Percentiles rank a stretch among this genome's conserved stretches.
phyloP scores from a whole-genome alignment of 2,113 vertebrate genomes.

The Chascanopsetta lugubris region DNA sequence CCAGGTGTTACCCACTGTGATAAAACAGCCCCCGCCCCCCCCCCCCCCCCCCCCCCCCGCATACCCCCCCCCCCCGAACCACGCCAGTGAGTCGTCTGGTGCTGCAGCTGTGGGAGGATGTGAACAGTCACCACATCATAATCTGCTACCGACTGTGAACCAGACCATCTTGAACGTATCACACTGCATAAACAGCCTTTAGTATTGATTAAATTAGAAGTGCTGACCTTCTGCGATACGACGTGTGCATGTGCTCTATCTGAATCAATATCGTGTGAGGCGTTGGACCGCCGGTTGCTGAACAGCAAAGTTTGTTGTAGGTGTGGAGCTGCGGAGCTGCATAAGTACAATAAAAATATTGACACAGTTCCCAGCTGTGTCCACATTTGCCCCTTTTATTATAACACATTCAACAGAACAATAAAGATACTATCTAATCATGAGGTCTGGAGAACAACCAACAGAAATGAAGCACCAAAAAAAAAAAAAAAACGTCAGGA shows the following conservation, averaged over 20 bases:
- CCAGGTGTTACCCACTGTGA: too few species aligned
- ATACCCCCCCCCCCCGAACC: too few species aligned
- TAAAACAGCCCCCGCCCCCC: too few species aligned
- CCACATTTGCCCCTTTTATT: slow-evolving; percentile 35
- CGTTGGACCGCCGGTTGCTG: too few species aligned
- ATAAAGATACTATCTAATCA: slow-evolving; percentile 22
- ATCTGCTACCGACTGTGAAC: slow-evolving; percentile 11
- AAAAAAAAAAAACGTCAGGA: neutral
- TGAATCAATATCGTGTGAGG: too few species aligned
- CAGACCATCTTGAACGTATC: slow-evolving; percentile 15
- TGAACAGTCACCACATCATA: slow-evolving; percentile 21
- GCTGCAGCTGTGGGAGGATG: slow-evolving; percentile 8
- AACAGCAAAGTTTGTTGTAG: neutral
- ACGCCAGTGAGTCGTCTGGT: neutral
- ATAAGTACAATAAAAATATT: slow-evolving; percentile 11
- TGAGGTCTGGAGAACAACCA: neutral
- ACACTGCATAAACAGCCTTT: neutral
- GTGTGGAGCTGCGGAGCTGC: slow-evolving; percentile 11
- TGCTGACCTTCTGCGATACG: slow-evolving; percentile 6
- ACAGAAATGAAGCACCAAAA: neutral
- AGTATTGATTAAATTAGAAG: neutral
- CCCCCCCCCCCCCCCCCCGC: too few species aligned
- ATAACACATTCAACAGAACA: neutral
- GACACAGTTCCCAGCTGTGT: slow-evolving; percentile 32
- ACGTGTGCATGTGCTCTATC: too few species aligned